Evolutionary conservation across 2,888 invertebrate genomes (phyloP).

Genomic region (Autographa gamma): DNA sequence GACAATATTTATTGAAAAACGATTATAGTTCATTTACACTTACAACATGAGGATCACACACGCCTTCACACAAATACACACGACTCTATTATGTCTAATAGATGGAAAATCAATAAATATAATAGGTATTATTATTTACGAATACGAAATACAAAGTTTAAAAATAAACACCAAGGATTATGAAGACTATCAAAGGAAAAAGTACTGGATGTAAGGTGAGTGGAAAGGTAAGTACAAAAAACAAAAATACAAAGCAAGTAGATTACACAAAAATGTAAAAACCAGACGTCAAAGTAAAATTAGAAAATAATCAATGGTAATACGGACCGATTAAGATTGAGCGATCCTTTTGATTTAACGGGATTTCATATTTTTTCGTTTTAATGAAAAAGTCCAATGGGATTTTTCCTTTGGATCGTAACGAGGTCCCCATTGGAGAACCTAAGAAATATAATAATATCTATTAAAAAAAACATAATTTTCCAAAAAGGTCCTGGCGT

Average conservation of each 20-base stretch:
- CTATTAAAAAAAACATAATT: too few relatives aligned
- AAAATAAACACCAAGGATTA: constrained; percentile 14
- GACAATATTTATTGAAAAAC: neutral
- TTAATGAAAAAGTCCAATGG: too few relatives aligned
- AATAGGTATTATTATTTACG: neutral
- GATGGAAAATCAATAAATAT: neutral
- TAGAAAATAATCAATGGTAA: too few relatives aligned
- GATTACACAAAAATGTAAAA: neutral
- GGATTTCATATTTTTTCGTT: too few relatives aligned
- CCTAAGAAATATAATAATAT: too few relatives aligned
- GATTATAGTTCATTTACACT: constrained; percentile 6
- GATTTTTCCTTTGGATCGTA: too few relatives aligned
- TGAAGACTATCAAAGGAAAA: constrained; percentile 30
- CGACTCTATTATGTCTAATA: constrained; percentile 6
- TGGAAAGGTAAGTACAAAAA: constrained; percentile 49
- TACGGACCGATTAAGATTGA: too few relatives aligned
- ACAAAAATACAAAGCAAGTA: constrained; percentile 10
- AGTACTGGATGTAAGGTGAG: constrained; percentile 46
- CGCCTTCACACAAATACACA: constrained; percentile 28
- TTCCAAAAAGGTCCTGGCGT: too few relatives aligned
- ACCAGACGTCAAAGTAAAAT: too few relatives aligned
- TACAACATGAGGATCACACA: constrained; percentile 1
- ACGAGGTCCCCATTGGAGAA: too few relatives aligned
- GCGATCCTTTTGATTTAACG: too few relatives aligned
- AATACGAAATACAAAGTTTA: neutral